Percentiles rank a stretch among this genome's conserved stretches.
Evolutionary conservation across 2,888 invertebrate genomes (phyloP).

Genomic region (Drosophila pseudotalamancana): DNA sequence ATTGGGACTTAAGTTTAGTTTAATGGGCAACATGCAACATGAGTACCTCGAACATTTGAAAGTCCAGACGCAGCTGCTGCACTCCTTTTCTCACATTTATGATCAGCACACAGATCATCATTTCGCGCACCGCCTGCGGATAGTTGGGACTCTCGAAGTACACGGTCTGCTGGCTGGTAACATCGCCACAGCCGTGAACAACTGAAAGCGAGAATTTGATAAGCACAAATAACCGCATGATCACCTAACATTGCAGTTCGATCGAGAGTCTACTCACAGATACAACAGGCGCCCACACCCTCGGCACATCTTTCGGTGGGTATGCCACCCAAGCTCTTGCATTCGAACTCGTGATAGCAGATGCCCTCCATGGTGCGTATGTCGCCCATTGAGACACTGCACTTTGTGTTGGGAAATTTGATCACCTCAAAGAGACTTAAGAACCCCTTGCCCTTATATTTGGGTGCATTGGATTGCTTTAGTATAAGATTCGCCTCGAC

Average conservation of each 20-base stretch:
- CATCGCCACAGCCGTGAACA: constrained; percentile 88
- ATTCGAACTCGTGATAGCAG: constrained; percentile 89
- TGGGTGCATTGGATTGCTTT: constrained; percentile 59
- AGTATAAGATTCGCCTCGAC: constrained; percentile 78
- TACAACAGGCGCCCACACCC: constrained; percentile 90
- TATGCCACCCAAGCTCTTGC: constrained; percentile 87
- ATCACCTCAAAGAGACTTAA: constrained; percentile 90
- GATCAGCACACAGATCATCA: constrained; percentile 88
- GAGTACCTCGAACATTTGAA: constrained; percentile 89
- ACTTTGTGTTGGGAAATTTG: constrained; percentile 88
- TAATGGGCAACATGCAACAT: not conserved
- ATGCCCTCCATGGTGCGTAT: constrained; percentile 88
- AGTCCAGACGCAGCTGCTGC: constrained; percentile 89
- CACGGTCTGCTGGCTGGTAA: constrained; percentile 86
- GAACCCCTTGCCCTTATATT: constrained; percentile 84
- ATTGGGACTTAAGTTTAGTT: too few species aligned
- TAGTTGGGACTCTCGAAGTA: constrained; percentile 91
- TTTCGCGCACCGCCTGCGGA: constrained; percentile 86
- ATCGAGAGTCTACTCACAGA: constrained; percentile 87
- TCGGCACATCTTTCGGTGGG: constrained; percentile 89
- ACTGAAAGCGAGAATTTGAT: constrained; percentile 84
- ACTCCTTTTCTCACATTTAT: constrained; percentile 87
- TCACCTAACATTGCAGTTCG: too few species aligned
- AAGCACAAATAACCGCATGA: not conserved
- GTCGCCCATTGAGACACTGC: constrained; percentile 83